Conservation (phyloP, 1,140 invertebrate genomes). For the Lepidurus apus region DNA sequence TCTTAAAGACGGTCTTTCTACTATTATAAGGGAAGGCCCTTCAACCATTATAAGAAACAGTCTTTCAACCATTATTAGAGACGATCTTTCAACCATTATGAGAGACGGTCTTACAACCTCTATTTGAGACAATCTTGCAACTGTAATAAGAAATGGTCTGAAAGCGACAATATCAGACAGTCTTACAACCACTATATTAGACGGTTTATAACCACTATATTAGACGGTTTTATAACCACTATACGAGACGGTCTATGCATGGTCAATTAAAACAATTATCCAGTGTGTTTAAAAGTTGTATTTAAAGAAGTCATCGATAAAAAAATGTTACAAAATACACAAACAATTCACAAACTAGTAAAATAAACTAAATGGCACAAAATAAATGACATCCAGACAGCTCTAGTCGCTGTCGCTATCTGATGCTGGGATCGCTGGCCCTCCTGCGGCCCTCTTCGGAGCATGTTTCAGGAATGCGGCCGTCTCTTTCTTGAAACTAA, state of each 20-base stretch:
- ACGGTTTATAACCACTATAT: not conserved
- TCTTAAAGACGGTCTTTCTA: not conserved
- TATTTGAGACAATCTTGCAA: not conserved
- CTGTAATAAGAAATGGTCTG: not conserved
- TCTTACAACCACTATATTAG: not conserved
- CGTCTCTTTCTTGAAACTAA: not conserved
- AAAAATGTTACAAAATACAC: not conserved
- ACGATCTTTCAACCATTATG: not conserved
- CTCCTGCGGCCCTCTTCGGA: not conserved
- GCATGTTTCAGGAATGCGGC: not conserved
- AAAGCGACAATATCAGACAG: not conserved
- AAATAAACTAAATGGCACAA: not conserved
- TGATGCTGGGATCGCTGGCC: not conserved
- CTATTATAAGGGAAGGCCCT: not conserved
- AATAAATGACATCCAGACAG: not conserved
- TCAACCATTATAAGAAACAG: not conserved
- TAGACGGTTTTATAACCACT: not conserved
- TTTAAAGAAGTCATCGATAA: not conserved
- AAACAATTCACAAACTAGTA: not conserved
- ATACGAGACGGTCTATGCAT: not conserved
- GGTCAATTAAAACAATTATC: not conserved
- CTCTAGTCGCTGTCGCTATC: not conserved
- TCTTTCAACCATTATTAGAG: not conserved
- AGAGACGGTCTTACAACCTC: not conserved
- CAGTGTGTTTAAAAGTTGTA: not conserved